Percentiles rank a stretch among this genome's conserved stretches.
Conservation (phyloP, 2,797 vertebrate genomes). For the Lacerta viridis region DNA sequence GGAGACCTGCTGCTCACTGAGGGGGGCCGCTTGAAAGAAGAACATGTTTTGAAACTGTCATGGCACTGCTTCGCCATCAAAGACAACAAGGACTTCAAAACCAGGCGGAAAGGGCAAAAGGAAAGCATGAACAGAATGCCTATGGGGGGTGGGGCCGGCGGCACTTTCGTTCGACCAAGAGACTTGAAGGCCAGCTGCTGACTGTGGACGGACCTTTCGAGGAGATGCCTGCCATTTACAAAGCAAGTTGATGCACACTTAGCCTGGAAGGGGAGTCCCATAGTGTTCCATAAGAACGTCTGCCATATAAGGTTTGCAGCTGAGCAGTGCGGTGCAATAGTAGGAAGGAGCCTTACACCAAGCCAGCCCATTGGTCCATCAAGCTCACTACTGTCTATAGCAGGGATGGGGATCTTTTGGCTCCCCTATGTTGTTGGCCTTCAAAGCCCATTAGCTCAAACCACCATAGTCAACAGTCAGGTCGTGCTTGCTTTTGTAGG, state of each 20-base stretch:
- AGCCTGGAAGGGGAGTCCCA: neutral
- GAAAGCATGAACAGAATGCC: neutral
- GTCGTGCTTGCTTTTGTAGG: too few species aligned
- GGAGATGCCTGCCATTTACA: neutral
- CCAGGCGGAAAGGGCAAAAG: neutral
- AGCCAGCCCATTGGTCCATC: neutral
- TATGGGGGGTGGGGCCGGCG: neutral
- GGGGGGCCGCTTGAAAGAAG: slow-evolving; percentile 6
- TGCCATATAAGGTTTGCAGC: neutral
- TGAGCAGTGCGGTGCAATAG: neutral
- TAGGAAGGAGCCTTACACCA: neutral
- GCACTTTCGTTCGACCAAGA: neutral
- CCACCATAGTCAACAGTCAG: too few species aligned
- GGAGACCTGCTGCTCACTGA: neutral
- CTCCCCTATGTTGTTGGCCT: too few species aligned
- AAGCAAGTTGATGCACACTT: neutral
- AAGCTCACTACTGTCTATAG: too few species aligned
- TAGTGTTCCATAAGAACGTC: neutral
- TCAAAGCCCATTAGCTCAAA: too few species aligned
- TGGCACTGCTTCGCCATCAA: slow-evolving; percentile 2
- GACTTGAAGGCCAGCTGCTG: neutral
- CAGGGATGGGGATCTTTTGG: too few species aligned
- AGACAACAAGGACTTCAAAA: neutral
- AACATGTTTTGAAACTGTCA: neutral
- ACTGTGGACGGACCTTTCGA: neutral